Base-by-base conservation (phyloP, 2,888 invertebrate species). In the Phasia obesa region DNA sequence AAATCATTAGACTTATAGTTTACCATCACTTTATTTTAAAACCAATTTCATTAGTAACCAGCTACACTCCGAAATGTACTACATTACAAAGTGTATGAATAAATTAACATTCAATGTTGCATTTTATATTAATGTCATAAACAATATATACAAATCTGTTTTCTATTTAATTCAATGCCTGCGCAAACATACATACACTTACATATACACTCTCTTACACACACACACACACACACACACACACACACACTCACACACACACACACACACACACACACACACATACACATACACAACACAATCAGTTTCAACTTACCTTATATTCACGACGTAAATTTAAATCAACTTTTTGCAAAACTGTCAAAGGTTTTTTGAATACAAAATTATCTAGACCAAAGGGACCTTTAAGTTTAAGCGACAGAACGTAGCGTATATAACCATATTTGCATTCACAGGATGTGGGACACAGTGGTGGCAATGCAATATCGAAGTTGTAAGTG, bases 301-400 rank as follows among this genome's bases (percentile, higher is more conserved):
- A 11, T 5, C 9, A 35, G 11, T 35, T 11, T 11, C 11, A n/a
- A 53, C 62, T 76, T 91, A 95, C 95, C 91, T 93, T 92, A 79
- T 94, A 93, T 76, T 93, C 93, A 4, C 94, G 92, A 88, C 94
- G 93, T 86, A 93, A 92, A 91, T 97, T 97, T 78, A 97, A 93
- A 91, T 97, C 96, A 85, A 96, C 92, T 13, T 94, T 93, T 84
- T 95, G 94, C 67, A 96, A 92, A 13, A 97, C 94, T 25, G 95
- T 96, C 87, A 97, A 95, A 0, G 88, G 87, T 59, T 89, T 87
- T 17, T 85, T 87, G 25, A 88, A 89, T 2, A 84, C 86, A 59
- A 79, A 79, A 73, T 88, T 89, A 55, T 89, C 87, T 89, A 95
- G 95, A 86, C 95, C 95, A 95, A 95, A 96, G 15, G 96, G 95